Base-by-base conservation (phyloP, 2,888 invertebrate genomes). In the Dastarcus helophoroides region DNA sequence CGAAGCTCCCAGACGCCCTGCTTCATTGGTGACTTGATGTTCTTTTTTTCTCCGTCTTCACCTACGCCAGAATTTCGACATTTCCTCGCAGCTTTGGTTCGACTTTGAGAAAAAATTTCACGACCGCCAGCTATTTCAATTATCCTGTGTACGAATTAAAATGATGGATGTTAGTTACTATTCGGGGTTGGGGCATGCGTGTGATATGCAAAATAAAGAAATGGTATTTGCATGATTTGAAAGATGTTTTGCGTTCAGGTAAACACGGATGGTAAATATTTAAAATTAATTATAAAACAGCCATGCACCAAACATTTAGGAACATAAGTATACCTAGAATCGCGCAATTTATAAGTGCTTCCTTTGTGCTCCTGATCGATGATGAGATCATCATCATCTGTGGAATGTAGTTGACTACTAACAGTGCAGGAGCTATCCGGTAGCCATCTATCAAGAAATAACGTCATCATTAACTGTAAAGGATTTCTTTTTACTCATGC, bases 41-140 rank as follows among this genome's bases (percentile, higher is more conserved):
- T 57, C 46, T 65, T 65, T 48, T 63, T 57, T 36, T 57, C 56
- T 37, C 50, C 48, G 48, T 58, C 56, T 39, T 58, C 58, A 25
- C 42, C 46, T 29, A 44, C 38, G 28, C 42, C 45, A 24, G 50
- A 57, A 40, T 65, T 76, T 22, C 79, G 68, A 43, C 78, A 68
- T 59, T 80, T 81, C 44, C 80, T 69, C 30, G 76, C 71, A 30
- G 82, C 80, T 63, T 83, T 81, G 51, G 77, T 79, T 49, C 83
- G 67, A 58, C 82, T 84, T 59, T 83, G 81, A 22, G 84, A 84
- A 61, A 79, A 84, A 39, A 85, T 70, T 62, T 86, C 85, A 35
- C 84, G 70, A 36, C 85, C 86, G 45, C 86, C 86, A 32, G 86
- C 85, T 48, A 76, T 75, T 62, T 76, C 76, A 51, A 76, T 76